Evolutionary conservation across 2,888 invertebrate species (phyloP), one percentile per base, ranked within the genome.

Genomic region (Dorcus parallelipipedus): DNA sequence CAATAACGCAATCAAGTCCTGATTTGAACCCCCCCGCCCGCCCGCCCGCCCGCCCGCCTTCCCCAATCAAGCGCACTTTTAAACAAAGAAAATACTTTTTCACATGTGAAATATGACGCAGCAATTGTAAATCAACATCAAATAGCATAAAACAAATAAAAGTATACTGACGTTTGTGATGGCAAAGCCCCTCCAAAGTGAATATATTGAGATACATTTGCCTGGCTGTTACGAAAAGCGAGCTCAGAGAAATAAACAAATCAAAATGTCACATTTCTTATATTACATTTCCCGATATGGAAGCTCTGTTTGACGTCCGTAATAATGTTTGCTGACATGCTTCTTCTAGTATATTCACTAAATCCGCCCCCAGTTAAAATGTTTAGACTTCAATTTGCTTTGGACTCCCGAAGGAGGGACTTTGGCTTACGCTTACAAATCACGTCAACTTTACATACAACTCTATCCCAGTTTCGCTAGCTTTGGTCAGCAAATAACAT

Each of bases 381-480:
- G 74, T 75, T 76, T 76, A 75, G 73, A 71, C 70, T 74, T 72
- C 74, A 75, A 75, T 76, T 75, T 74, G 69, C 72, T 74, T 74
- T 74, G 69, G 65, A 68, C 59, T 67, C 68, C 67, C 71, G 59
- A 59, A 54, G 62, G 67, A 64, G 61, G 59, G 64, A 62, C 68
- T 71, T 70, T 67, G 68, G 69, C 71, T 71, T 71, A 71, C 69
- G 68, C 71, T 69, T 71, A 71, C 68, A 72, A 73, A 73, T 72
- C 73, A 72, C 70, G 67, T 71, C 69, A 69, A 61, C 56, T 49
- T 14, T 55, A 45, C 48, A 3, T 7, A 33, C 26, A 33, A 33
- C 26, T 33, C 26, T 33, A 3, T 33, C 26, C 26, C 26, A 33
- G 26, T 33, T 33, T 33, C 6, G 26, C 26, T 33, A 33, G 26